These are phyloP conservation scores for Gryllus longicercus DNA, from an alignment of 2,888 invertebrate genomes.

Conservation along the genomic window DNA sequence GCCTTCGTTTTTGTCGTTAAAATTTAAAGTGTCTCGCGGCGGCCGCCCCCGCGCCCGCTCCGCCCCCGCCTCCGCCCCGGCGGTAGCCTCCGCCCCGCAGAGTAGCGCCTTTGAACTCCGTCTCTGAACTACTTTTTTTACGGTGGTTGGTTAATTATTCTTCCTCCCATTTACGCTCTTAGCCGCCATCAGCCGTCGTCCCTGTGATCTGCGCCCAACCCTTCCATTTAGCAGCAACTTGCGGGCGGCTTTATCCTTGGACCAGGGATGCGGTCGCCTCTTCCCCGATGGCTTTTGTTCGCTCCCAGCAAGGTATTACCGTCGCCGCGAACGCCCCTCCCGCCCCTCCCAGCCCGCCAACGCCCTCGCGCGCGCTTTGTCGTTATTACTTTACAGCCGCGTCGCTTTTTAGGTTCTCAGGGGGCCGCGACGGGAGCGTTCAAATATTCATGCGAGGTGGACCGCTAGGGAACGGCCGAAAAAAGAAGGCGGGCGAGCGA, in stretches of 20 bases:
- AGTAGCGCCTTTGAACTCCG: not conserved
- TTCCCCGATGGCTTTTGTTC: constrained; percentile 6
- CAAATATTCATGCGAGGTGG: constrained; percentile 17
- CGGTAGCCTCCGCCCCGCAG: not conserved
- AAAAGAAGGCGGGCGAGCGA: not conserved
- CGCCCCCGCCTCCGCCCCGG: not conserved
- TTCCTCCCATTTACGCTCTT: constrained; percentile 8
- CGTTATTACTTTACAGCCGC: constrained; percentile 17
- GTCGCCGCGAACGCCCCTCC: not conserved
- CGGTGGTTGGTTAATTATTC: constrained; percentile 1
- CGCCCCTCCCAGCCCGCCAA: too few relatives aligned
- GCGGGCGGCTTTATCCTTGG: not conserved
- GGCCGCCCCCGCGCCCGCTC: not conserved
- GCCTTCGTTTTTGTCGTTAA: constrained; percentile 7
- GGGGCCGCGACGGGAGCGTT: not conserved
- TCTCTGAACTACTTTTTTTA: constrained; percentile 10
- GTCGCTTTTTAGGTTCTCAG: constrained; percentile 8
- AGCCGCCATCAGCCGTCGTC: constrained; percentile 6
- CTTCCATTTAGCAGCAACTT: constrained; percentile 17
- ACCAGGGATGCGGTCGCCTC: not conserved
- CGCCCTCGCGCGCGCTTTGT: not conserved
- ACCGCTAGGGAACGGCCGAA: not conserved
- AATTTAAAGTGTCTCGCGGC: constrained; percentile 9
- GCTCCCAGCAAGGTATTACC: not conserved
- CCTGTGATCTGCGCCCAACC: constrained; percentile 17